Percentiles rank a stretch among this genome's conserved stretches.
Evolutionary conservation across 2,113 vertebrate species (phyloP).

Genomic region (Urocitellus parryii): DNA sequence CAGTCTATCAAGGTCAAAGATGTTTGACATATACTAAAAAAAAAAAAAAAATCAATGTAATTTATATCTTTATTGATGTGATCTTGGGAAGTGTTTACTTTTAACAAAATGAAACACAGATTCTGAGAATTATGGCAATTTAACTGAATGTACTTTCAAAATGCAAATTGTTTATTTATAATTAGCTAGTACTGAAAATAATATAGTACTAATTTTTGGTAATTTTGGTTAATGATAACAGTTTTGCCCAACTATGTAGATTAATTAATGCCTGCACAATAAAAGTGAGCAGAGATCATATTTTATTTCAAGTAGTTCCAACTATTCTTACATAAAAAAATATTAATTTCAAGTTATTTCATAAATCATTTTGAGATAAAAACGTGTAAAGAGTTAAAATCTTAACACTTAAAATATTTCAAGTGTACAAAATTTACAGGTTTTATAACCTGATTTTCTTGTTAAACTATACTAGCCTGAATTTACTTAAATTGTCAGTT

Average conservation of each 20-base stretch:
- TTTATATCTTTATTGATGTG: not conserved
- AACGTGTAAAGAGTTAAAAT: not conserved
- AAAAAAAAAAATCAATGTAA: not conserved
- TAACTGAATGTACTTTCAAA: not conserved
- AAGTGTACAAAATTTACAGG: not conserved
- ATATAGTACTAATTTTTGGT: not conserved
- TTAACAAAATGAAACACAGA: not conserved
- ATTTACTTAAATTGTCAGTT: not conserved
- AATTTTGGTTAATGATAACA: not conserved
- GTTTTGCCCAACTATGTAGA: not conserved
- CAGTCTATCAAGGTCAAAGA: not conserved
- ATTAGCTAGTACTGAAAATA: not conserved
- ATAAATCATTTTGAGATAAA: not conserved
- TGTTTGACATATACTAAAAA: not conserved
- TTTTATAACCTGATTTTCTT: not conserved
- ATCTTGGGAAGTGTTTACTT: not conserved
- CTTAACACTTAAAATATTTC: not conserved
- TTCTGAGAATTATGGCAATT: conserved; percentile 5
- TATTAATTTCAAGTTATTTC: not conserved
- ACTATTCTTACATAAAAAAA: not conserved
- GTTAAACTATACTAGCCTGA: not conserved
- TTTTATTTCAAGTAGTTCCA: not conserved
- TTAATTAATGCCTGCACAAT: not conserved
- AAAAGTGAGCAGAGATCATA: not conserved
- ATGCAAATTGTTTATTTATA: not conserved